phyloP scores from a whole-genome alignment of 2,888 invertebrate species.

The Eupithecia exiguata region DNA sequence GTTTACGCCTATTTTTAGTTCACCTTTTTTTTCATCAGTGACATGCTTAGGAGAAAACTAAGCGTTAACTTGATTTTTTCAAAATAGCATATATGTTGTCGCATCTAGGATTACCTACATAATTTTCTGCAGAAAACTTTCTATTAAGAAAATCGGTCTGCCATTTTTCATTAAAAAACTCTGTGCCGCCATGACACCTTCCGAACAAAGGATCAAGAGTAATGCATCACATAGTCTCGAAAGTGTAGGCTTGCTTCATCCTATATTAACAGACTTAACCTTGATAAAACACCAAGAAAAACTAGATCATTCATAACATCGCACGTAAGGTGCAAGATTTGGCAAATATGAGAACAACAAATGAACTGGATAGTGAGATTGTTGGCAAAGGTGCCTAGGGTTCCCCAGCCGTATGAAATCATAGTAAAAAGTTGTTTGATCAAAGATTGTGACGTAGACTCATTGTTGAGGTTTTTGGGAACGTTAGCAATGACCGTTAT shows the following conservation, averaged over 20 bases:
- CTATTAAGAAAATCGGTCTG: background rate
- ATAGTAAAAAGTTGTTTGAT: slow-evolving; percentile 38
- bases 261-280: background rate
- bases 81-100: background rate
- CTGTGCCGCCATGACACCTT: background rate
- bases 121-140: no score
- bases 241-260: background rate
- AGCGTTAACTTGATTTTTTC: background rate
- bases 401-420: slow-evolving; percentile 47
- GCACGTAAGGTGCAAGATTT: slow-evolving; percentile 74
- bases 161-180: background rate
- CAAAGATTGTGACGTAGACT: slow-evolving; percentile 35
- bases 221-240: background rate
- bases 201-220: background rate
- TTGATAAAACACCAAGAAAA: slow-evolving; percentile 28
- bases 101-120: no score
- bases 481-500: background rate
- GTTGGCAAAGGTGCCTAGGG: slow-evolving; percentile 68
- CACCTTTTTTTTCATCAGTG: background rate
- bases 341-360: slow-evolving; percentile 76
- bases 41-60: background rate
- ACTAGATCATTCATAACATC: slow-evolving; percentile 58
- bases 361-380: slow-evolving; percentile 65
- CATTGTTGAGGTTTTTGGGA: background rate
- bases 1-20: background rate